Evolutionary conservation across 2,797 vertebrate species (phyloP).

Genomic region (Iguana delicatissima): DNA sequence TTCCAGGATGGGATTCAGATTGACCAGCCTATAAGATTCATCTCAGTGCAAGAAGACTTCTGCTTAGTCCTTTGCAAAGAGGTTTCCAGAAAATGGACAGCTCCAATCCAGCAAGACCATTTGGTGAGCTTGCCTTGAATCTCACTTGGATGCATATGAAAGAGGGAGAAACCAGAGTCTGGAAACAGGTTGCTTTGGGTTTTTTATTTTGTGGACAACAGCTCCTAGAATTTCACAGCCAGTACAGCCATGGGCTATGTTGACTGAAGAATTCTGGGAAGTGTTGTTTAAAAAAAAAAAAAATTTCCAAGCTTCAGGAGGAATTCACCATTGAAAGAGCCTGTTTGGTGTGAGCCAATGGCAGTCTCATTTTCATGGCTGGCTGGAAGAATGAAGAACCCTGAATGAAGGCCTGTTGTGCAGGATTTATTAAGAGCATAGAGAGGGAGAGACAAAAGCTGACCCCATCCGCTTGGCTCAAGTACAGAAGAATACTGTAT

Average conservation of each 20-base stretch:
- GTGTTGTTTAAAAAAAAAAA: too few relatives aligned
- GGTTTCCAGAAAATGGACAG: background rate
- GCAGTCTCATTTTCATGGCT: background rate
- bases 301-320: too few relatives aligned
- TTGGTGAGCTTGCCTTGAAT: background rate
- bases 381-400: too few relatives aligned
- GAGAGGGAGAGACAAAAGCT: slow-evolving; percentile 69
- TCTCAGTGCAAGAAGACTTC: too few relatives aligned
- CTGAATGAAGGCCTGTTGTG: slow-evolving; percentile 8
- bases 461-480: slow-evolving; percentile 72
- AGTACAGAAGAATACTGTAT: slow-evolving; percentile 74
- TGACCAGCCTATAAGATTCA: too few relatives aligned
- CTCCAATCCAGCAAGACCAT: background rate
- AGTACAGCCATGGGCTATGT: too few relatives aligned
- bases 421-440: slow-evolving; percentile 50
- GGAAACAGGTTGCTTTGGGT: too few relatives aligned
- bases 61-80: background rate
- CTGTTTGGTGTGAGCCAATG: background rate
- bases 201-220: too few relatives aligned
- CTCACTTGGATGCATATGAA: background rate
- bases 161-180: too few relatives aligned
- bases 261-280: too few relatives aligned
- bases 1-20: background rate
- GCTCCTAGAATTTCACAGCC: too few relatives aligned
- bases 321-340: too few relatives aligned